Conservation (phyloP, 2,888 invertebrate species). For the Alsophila aescularia region DNA sequence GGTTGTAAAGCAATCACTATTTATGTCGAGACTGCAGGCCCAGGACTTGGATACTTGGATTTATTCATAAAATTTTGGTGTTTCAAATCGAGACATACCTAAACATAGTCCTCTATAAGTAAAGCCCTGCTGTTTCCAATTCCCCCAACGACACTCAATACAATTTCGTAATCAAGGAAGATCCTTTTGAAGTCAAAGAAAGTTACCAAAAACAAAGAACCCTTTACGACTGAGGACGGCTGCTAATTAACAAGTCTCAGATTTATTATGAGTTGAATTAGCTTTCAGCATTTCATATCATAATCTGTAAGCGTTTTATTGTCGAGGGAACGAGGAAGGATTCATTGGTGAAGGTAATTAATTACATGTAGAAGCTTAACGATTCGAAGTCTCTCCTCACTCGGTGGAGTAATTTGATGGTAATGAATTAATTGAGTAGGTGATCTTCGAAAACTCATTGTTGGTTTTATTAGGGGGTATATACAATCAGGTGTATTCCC, state of each 20-base stretch:
- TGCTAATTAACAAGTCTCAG: conserved; percentile 75
- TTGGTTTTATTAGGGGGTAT: background rate
- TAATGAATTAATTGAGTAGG: background rate
- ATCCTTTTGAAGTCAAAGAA: conserved; percentile 64
- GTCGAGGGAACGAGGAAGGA: conserved; percentile 49
- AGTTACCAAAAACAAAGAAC: conserved; percentile 64
- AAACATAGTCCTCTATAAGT: background rate
- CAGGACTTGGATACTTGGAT: too few species aligned
- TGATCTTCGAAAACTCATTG: background rate
- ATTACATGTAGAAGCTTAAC: conserved; percentile 57
- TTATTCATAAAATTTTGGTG: too few species aligned
- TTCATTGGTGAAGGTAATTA: conserved; percentile 57
- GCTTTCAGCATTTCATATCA: conserved; percentile 78
- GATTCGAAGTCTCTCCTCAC: conserved; percentile 1
- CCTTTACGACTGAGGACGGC: conserved; percentile 65
- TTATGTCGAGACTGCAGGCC: too few species aligned
- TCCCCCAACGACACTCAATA: conserved; percentile 18
- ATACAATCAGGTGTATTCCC: too few species aligned
- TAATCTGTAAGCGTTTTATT: conserved; percentile 77
- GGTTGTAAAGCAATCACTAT: too few species aligned
- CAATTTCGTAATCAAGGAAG: conserved; percentile 33
- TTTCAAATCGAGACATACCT: background rate
- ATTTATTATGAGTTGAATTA: conserved; percentile 77
- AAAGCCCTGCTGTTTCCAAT: conserved; percentile 47
- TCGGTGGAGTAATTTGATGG: background rate